Percentiles rank a stretch among this genome's conserved stretches.
Conservation (phyloP, 2,113 vertebrate genomes). For the Lichenostomus cassidix region DNA sequence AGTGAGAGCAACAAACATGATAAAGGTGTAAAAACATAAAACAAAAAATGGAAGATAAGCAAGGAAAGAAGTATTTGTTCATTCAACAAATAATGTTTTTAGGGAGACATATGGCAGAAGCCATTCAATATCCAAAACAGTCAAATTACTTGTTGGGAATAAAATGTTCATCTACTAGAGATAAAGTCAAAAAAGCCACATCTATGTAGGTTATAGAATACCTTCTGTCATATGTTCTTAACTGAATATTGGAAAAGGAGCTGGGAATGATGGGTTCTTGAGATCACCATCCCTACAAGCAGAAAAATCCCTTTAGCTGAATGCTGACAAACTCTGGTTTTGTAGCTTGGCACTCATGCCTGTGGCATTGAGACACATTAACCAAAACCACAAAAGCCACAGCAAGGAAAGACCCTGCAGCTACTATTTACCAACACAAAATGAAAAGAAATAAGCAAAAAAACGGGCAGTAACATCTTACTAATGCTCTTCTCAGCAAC, state of each 20-base stretch:
- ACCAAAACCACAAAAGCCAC: neutral
- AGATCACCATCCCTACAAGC: neutral
- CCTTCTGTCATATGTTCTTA: rapidly evolving
- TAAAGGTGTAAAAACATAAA: neutral
- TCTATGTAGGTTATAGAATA: rapidly evolving
- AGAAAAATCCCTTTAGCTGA: neutral
- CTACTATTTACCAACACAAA: neutral
- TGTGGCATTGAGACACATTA: neutral
- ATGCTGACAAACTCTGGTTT: neutral
- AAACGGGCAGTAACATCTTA: neutral
- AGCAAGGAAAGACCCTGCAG: neutral
- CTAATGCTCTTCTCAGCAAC: neutral
- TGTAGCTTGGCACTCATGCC: neutral
- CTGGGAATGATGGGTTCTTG: neutral
- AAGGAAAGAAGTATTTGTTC: neutral
- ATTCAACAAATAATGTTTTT: neutral
- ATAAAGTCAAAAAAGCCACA: neutral
- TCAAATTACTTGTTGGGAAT: neutral
- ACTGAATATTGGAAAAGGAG: neutral
- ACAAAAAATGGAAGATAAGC: neutral
- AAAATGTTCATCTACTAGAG: neutral
- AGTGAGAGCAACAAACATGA: neutral
- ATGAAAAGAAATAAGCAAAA: neutral
- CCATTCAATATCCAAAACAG: neutral
- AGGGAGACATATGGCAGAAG: neutral